Evolutionary conservation across 2,113 vertebrate genomes (phyloP), one percentile per base, ranked within the genome.

Genomic region (Smithornis capensis): DNA sequence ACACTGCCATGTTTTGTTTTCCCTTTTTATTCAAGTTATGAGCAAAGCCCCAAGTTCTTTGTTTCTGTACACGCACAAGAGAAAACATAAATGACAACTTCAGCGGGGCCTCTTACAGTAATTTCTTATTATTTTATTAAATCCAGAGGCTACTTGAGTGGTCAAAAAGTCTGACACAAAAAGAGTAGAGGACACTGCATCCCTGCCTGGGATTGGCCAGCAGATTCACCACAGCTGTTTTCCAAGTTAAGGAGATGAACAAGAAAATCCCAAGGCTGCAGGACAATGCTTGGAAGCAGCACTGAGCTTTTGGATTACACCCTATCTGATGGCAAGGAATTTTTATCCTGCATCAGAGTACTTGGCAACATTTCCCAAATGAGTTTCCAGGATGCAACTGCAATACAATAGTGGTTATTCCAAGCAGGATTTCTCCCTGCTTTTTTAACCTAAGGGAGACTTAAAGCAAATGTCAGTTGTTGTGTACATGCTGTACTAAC

Each of bases 261-360:
- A 85, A 84, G 68, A 49, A 71, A 76, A 88, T 25, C 52, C 81
- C 83, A 86, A 77, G 33, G 88, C n/a, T 70, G 47, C 4, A 49
- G 64, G 90, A 97, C 95, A 96, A 95, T 95, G 95, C 85, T 96
- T 95, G 90, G 94, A 96, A 96, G 75, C 90, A 47, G 53, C 59
- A 7, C 50, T 10, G 37, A 88, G 45, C 56, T 5, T 67, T 88
- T 37, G 59, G 93, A 78, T 90, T 45, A 59, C 33, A 50, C 18
- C 50, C 67, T 70, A 76, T 65, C 87, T 74, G 93, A 87, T 38
- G 75, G 68, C 33, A 60, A 62, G 35, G 47, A 56, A 27, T 63
- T 96, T 70, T 25, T 83, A 57, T 60, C 12, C 3, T 18, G 28
- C 69, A 82, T 15, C 62, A 47, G 47, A 64, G 19, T 3, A 42